phyloP scores from a whole-genome alignment of 2,888 invertebrate species.

The Lycia hirtaria region DNA sequence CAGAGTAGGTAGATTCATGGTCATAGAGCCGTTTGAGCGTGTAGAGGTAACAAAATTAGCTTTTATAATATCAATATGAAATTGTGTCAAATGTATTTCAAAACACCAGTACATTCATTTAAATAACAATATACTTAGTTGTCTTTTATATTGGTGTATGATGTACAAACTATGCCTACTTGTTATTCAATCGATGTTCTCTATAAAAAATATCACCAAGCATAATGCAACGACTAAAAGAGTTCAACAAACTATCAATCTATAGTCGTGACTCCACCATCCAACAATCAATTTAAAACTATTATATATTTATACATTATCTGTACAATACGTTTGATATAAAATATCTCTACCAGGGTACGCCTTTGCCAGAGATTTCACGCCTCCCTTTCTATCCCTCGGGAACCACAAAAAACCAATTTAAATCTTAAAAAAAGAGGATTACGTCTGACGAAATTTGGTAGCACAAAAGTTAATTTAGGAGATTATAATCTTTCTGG shows the following conservation, averaged over 20 bases:
- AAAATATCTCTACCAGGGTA: constrained; percentile 4
- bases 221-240: constrained; percentile 13
- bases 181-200: background rate
- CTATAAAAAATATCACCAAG: constrained; percentile 1
- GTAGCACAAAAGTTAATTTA: constrained; percentile 48
- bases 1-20: no score
- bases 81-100: no score
- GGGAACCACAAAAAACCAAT: constrained; percentile 52
- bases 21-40: no score
- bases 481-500: constrained; percentile 49
- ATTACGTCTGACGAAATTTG: constrained; percentile 45
- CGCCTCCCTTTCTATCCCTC: constrained; percentile 64
- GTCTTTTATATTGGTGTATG: no score
- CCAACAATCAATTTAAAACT: constrained; percentile 23
- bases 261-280: constrained; percentile 18
- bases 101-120: no score
- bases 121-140: no score
- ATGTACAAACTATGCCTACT: no score
- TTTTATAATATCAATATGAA: no score
- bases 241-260: constrained; percentile 28
- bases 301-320: constrained; percentile 2
- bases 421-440: constrained; percentile 50
- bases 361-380: constrained; percentile 49
- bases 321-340: constrained; percentile 5
- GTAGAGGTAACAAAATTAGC: no score